Conservation (phyloP, 2,888 invertebrate species). For the Colostygia pectinataria region DNA sequence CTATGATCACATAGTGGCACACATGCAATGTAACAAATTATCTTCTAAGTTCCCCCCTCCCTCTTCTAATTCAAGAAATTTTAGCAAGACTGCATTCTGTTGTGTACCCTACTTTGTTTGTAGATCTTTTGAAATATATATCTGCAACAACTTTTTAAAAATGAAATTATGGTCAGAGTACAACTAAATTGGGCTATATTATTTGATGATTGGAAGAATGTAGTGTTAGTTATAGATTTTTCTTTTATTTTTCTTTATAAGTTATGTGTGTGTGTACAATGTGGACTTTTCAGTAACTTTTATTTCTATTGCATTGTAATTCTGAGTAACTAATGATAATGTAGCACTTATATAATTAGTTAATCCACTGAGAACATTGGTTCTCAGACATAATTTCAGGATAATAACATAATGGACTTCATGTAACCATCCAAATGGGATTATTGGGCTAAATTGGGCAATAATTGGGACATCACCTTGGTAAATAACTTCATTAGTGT, state of each 20-base stretch:
- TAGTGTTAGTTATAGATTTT: conserved; percentile 32
- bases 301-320: conserved; percentile 21
- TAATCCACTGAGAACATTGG: conserved; percentile 36
- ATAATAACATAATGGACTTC: conserved; percentile 58
- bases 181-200: conserved; percentile 38
- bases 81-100: conserved; percentile 47
- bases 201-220: conserved; percentile 36
- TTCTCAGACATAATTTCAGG: conserved; percentile 71
- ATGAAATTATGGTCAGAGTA: conserved; percentile 41
- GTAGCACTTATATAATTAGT: conserved; percentile 35
- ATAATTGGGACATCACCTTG: conserved; percentile 64
- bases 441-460: conserved; percentile 72
- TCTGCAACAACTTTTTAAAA: conserved; percentile 25
- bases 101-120: conserved; percentile 38
- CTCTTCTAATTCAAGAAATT: conserved; percentile 34
- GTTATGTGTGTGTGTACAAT: conserved; percentile 22
- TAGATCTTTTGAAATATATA: conserved; percentile 22
- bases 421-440: conserved; percentile 58
- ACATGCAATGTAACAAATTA: conserved; percentile 71
- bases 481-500: conserved; percentile 60
- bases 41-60: conserved; percentile 48
- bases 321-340: conserved; percentile 21
- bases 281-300: conserved; percentile 30
- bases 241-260: conserved; percentile 27
- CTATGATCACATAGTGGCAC: conserved; percentile 76